Evolutionary conservation across 2,113 vertebrate genomes (phyloP).

Genomic region (Cercopithecus mona): DNA sequence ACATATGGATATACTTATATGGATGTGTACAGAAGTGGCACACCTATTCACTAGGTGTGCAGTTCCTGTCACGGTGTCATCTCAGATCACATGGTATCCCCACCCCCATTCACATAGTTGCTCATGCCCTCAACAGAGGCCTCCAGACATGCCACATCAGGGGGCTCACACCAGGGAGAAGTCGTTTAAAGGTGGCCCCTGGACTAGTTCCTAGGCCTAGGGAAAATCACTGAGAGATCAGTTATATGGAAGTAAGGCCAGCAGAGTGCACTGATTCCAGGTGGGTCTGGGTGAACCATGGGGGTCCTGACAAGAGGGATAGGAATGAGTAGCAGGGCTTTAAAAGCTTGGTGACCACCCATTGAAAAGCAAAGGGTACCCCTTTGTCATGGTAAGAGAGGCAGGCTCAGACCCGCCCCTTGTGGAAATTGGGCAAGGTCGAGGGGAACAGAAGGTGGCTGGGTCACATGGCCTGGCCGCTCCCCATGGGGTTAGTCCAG

Average conservation of each 20-base stretch:
- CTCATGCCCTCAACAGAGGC: neutral
- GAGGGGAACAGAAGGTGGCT: neutral
- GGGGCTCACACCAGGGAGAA: neutral
- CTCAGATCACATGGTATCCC: neutral
- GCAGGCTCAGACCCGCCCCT: neutral
- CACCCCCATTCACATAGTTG: neutral
- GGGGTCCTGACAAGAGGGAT: neutral
- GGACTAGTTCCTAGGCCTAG: neutral
- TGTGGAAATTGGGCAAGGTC: neutral
- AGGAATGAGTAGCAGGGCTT: neutral
- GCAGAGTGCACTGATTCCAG: neutral
- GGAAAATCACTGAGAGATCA: neutral
- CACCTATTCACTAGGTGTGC: neutral
- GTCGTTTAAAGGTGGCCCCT: neutral
- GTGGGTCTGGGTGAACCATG: neutral
- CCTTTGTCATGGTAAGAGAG: neutral
- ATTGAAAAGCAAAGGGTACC: neutral
- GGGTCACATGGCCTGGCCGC: rapidly evolving
- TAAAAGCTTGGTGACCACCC: neutral
- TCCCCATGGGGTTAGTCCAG: neutral
- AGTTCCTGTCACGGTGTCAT: neutral
- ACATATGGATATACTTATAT: neutral
- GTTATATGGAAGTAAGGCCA: neutral
- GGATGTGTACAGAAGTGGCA: neutral
- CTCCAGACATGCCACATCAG: neutral